These are phyloP conservation scores for Petrophora chlorosata DNA, from an alignment of 2,888 invertebrate genomes.

Conservation along the genomic window DNA sequence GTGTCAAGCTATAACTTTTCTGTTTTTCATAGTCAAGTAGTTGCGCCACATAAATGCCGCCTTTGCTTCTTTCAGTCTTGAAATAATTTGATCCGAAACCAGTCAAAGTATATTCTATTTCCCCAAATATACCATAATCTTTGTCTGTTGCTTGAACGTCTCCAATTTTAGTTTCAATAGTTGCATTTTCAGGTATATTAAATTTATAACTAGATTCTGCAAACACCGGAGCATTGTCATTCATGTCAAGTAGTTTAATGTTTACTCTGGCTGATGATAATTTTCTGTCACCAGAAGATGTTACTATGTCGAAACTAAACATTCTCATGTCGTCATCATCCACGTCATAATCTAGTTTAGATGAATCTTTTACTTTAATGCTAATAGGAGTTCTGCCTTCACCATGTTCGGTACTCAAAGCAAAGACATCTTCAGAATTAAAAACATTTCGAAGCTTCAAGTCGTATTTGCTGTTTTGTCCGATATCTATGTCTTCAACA, in stretches of 20 bases:
- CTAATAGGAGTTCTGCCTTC: slow-evolving; percentile 90
- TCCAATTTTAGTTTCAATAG: slow-evolving; percentile 85
- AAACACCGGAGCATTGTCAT: slow-evolving; percentile 91
- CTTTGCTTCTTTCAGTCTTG: slow-evolving; percentile 85
- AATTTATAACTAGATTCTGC: slow-evolving; percentile 85
- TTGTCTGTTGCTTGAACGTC: slow-evolving; percentile 87
- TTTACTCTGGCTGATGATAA: slow-evolving; percentile 85
- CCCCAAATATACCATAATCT: slow-evolving; percentile 89
- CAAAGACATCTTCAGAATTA: slow-evolving; percentile 84
- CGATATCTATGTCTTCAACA: slow-evolving; percentile 89
- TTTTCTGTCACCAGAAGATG: slow-evolving; percentile 81
- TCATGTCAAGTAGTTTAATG: slow-evolving; percentile 88
- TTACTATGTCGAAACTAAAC: slow-evolving; percentile 87
- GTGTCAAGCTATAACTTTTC: slow-evolving; percentile 90
- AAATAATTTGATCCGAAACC: slow-evolving; percentile 93
- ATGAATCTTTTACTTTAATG: slow-evolving; percentile 87
- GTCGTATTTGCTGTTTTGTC: slow-evolving; percentile 88
- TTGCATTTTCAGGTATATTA: slow-evolving; percentile 86
- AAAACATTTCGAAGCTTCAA: slow-evolving; percentile 84
- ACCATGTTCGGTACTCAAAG: slow-evolving; percentile 86
- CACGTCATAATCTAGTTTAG: slow-evolving; percentile 88
- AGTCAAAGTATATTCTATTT: slow-evolving; percentile 88
- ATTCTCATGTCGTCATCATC: slow-evolving; percentile 82
- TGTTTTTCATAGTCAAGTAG: slow-evolving; percentile 91
- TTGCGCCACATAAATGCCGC: slow-evolving; percentile 87